Evolutionary conservation across 2,888 invertebrate genomes (phyloP), one percentile per base, ranked within the genome.

Genomic region (Synergus umbraculus): DNA sequence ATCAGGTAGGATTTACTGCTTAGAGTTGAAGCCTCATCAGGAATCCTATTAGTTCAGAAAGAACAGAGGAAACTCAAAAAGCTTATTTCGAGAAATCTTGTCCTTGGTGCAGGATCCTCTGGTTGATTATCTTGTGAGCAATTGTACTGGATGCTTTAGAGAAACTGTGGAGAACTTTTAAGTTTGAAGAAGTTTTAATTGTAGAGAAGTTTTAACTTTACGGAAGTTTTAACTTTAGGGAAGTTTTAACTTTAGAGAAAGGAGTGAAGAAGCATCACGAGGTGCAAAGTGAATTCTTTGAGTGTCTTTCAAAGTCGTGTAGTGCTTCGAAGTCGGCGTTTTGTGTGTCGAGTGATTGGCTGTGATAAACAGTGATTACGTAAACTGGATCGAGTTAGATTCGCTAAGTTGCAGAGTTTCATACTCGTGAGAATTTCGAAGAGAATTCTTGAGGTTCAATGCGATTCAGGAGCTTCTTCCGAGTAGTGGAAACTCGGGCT

Each of bases 341-440:
- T 67, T 79, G 69, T 79, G 76, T 79, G 77, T 73, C 69, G 41
- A 79, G 81, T 76, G 78, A 81, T 81, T 79, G 78, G 73, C 73
- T 81, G 77, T 77, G 81, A 81, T 81, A 81, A 76, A 43, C 63
- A 29, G 63, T 76, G 76, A 63, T 76, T 76, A 63, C 76, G 63
- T 76, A 76, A 76, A 63, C 63, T 76, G 10, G 64, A 76, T 63
- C 29, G 63, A 73, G 12, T 58, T 46, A 69, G 54, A 54, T 15
- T 73, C 49, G 9, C 29, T n/a, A 73, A 54, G 49, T 73, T 73
- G 10, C 10, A 54, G 73, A 37, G 54, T 67, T 37, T 15, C 66
- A 41, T 43, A n/a, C 37, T 54, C 37, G 73, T 73, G 54, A 29
- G 29, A 29, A 29, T 29, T 29, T 29, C 29, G 29, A 29, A 3